Conservation (phyloP, 2,113 vertebrate species). For the Ophthalmolycus amberensis region DNA sequence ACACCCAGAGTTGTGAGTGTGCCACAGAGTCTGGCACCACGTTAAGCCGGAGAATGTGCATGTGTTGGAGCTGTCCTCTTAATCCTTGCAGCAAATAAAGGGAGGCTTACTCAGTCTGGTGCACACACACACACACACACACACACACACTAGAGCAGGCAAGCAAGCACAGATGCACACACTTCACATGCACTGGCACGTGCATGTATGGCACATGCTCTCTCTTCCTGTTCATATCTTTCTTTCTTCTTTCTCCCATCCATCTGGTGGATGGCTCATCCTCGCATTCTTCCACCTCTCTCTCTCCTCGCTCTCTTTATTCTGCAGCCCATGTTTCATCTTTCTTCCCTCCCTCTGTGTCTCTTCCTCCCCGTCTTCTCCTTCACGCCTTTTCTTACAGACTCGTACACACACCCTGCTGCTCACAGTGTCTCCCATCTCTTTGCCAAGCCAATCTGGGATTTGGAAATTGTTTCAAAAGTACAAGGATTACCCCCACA, state of each 20-base stretch:
- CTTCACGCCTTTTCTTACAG: conserved; percentile 6
- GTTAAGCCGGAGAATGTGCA: conserved; percentile 75
- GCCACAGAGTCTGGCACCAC: conserved; percentile 65
- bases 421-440: conserved; percentile 35
- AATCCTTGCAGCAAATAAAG: conserved; percentile 79
- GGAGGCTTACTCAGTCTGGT: conserved; percentile 76
- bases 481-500: conserved; percentile 52
- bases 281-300: conserved; percentile 47
- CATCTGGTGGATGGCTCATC: conserved; percentile 62
- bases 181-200: conserved; percentile 55
- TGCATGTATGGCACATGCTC: conserved; percentile 39
- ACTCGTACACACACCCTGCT: conserved; percentile 47
- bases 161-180: conserved; percentile 53
- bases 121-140: conserved; percentile 60
- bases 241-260: conserved; percentile 40
- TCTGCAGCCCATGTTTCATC: conserved; percentile 43
- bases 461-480: conserved; percentile 62
- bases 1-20: conserved; percentile 38
- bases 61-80: conserved; percentile 74
- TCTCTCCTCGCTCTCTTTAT: conserved; percentile 27
- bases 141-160: conserved; percentile 50
- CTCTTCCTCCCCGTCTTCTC: conserved; percentile 8
- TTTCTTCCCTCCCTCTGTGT: conserved; percentile 28
- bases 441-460: conserved; percentile 58
- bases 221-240: conserved; percentile 42